Percentiles rank a stretch among this genome's conserved stretches.
Evolutionary conservation across 2,113 vertebrate genomes (phyloP).

Genomic region (Pseudolaguvia tuberculata): DNA sequence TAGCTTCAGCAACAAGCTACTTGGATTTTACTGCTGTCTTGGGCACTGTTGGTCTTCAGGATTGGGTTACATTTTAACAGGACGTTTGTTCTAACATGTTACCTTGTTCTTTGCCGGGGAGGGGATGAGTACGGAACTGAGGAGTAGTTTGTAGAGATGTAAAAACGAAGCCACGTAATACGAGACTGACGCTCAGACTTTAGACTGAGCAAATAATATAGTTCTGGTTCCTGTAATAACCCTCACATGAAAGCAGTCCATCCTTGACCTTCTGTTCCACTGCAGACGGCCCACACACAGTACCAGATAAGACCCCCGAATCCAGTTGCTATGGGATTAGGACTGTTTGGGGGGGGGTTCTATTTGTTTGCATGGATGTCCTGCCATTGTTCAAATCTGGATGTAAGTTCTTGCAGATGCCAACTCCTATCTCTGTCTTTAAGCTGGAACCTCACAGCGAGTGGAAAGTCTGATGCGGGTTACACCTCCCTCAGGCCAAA

Average conservation of each 20-base stretch:
- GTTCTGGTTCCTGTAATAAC: neutral
- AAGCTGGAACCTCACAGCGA: slow-evolving; percentile 55
- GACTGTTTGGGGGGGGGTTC: slow-evolving; percentile 35
- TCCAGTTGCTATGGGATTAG: slow-evolving; percentile 22
- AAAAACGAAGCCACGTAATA: too few species aligned
- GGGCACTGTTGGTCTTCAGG: neutral
- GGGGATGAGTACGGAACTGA: slow-evolving; percentile 2
- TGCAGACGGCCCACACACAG: neutral
- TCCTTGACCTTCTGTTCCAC: slow-evolving; percentile 1
- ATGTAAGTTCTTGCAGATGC: slow-evolving; percentile 18
- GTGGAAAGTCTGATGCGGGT: slow-evolving; percentile 62
- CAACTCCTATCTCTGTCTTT: slow-evolving; percentile 48
- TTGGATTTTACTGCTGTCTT: slow-evolving; percentile 13
- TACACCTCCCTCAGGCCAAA: slow-evolving; percentile 52
- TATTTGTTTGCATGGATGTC: slow-evolving; percentile 34
- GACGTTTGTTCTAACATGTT: slow-evolving; percentile 5
- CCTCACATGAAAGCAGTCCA: neutral
- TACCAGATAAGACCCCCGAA: neutral
- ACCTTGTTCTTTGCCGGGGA: slow-evolving; percentile 7
- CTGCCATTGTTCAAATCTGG: slow-evolving; percentile 45
- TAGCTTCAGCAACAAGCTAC: slow-evolving; percentile 6
- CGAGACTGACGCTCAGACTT: neutral
- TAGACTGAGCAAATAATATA: neutral
- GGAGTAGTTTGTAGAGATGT: neutral
- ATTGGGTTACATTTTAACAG: slow-evolving; percentile 20